Evolutionary conservation across 2,797 vertebrate genomes (phyloP).

Genomic region (Dicrostonyx torquatus): DNA sequence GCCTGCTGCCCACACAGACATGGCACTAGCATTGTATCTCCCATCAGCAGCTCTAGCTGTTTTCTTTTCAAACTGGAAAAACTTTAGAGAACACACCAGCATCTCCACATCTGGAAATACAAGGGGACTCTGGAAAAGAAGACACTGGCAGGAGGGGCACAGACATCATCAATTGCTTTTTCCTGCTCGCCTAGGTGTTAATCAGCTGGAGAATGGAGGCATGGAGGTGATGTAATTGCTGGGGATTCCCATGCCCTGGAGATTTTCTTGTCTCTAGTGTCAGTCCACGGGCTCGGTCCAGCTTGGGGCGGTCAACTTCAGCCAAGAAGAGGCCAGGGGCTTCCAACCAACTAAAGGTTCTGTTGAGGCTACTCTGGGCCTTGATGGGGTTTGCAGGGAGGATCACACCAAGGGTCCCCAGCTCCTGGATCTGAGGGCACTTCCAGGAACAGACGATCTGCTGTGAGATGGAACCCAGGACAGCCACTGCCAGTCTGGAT

Average conservation of each 20-base stretch:
- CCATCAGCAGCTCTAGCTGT: background rate
- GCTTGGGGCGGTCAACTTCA: constrained; percentile 90
- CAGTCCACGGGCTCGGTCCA: constrained; percentile 80
- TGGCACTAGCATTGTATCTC: background rate
- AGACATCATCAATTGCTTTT: constrained; percentile 79
- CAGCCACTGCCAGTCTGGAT: constrained; percentile 90
- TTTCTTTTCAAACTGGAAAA: background rate
- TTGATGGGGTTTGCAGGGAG: constrained; percentile 42
- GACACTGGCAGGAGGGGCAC: background rate
- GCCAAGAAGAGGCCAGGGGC: constrained; percentile 89
- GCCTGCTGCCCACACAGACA: background rate
- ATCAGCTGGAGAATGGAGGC: constrained; percentile 88
- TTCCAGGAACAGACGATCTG: constrained; percentile 92
- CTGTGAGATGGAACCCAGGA: constrained; percentile 90
- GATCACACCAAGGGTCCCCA: constrained; percentile 73
- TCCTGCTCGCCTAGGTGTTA: constrained; percentile 87
- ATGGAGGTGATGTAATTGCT: constrained; percentile 90
- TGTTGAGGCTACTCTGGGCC: constrained; percentile 52
- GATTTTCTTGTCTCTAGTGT: constrained; percentile 89
- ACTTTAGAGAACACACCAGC: no score
- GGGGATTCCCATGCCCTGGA: constrained; percentile 88
- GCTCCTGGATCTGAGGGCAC: constrained; percentile 90
- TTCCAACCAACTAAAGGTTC: constrained; percentile 82
- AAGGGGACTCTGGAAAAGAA: constrained; percentile 17
- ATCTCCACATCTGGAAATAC: no score